Base-by-base conservation (phyloP, 2,113 vertebrate genomes). In the Ageneiosus marmoratus region DNA sequence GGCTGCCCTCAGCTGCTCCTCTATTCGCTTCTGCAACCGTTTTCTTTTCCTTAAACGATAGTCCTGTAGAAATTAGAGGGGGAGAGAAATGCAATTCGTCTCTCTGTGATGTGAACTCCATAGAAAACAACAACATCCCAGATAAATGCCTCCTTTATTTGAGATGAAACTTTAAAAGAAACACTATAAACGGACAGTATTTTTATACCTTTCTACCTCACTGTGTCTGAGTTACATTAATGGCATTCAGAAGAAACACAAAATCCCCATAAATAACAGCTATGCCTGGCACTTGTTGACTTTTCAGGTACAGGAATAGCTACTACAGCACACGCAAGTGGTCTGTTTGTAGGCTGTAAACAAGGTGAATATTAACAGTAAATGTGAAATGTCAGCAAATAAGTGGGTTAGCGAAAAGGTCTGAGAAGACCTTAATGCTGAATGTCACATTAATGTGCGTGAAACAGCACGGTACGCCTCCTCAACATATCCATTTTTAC, bases 1-100 rank as follows among this genome's bases (percentile, higher is more conserved):
- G 24, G 91, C 90, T 53, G 93, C 93, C 12, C 93, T 92, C 9
- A 98, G 92, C 84, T 97, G 94, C 77, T 97, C 96, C 53, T 94
- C 89, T 2, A 97, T 91, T 20, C 95, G 93, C 77, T 94, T 96
- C 48, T 91, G 94, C 20, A 98, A 88, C 3, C 95, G 90, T n/a
- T 89, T 90, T 16, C 87, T 82, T 80, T 95, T 95, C 82, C 94
- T 89, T 41, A 90, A 88, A 3, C 89, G 89, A 75, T 96, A 96
- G 24, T 96, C 96, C 96, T 97, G 89, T 67, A 83, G 9, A 15
- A 85, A 82, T 1, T n/a, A 72, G 29, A 63, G 1, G 1, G n/a
- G 37, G 37, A 58, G 50, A 27, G 11, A 34, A 32, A 16, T 29
- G 24, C 24, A 62, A 7, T 55, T 50, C 20, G 12, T 50, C 24